A percentile compares a stretch with the other conserved stretches of the same genome.
Conservation (phyloP, 2,113 vertebrate genomes). For the Rhabdomys dilectus region DNA sequence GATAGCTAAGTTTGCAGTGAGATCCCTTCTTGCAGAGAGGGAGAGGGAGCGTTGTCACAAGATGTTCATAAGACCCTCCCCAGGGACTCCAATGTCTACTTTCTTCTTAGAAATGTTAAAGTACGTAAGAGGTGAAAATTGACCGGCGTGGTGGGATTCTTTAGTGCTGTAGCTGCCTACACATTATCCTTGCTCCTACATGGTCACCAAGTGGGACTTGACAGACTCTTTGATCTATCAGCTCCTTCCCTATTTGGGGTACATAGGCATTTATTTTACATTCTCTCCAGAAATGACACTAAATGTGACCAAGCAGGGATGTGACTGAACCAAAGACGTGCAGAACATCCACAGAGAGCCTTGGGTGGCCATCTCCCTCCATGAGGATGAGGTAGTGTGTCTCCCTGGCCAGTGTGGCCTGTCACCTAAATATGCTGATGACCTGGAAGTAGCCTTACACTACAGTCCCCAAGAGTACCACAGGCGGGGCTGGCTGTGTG, state of each 20-base stretch:
- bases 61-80: neutral
- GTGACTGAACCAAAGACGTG: neutral
- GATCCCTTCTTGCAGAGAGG: neutral
- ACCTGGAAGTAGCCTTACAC: neutral
- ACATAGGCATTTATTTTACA: neutral
- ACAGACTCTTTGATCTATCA: neutral
- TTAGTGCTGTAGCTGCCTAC: neutral
- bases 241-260: neutral
- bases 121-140: neutral
- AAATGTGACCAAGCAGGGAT: neutral
- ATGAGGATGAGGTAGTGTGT: neutral
- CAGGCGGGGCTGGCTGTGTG: no score
- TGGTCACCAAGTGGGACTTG: neutral
- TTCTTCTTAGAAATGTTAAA: neutral
- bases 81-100: neutral
- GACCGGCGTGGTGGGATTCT: no score
- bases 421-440: no score
- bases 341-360: neutral
- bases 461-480: neutral
- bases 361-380: neutral
- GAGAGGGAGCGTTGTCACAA: neutral
- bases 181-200: neutral
- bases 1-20: neutral
- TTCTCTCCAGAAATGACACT: neutral
- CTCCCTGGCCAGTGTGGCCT: neutral